Conservation (phyloP, 2,888 invertebrate species). For the Physocephala rufipes region DNA sequence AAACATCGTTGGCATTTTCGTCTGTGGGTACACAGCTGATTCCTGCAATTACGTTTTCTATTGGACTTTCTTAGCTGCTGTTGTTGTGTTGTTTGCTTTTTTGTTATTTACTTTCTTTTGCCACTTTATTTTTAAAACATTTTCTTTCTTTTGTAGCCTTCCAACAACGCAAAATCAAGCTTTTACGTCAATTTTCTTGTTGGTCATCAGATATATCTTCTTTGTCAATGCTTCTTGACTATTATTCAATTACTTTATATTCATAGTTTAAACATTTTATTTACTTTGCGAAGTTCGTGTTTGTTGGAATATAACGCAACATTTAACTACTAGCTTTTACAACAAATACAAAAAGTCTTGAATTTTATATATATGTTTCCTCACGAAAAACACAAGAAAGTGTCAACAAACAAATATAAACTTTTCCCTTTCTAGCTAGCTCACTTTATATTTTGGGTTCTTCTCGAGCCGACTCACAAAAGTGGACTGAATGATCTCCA, state of each 20-base stretch:
- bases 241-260: neutral
- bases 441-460: conserved; percentile 46
- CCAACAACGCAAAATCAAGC: conserved; percentile 32
- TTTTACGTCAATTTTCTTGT: conserved; percentile 31
- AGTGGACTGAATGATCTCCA: conserved; percentile 48
- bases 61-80: conserved; percentile 51
- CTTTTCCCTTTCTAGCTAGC: conserved; percentile 23
- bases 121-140: conserved; percentile 39
- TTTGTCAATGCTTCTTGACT: neutral
- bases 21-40: conserved; percentile 64
- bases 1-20: conserved; percentile 33
- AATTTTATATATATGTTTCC: no score
- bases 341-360: neutral
- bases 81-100: conserved; percentile 39
- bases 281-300: neutral
- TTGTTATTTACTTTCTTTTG: conserved; percentile 39
- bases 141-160: conserved; percentile 29
- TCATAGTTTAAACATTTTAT: neutral
- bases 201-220: conserved; percentile 3
- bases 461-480: conserved; percentile 53
- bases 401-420: conserved; percentile 20
- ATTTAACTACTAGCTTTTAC: neutral
- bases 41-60: conserved; percentile 59
- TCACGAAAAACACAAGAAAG: conserved; percentile 22
- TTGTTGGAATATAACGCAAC: neutral